phyloP scores from a whole-genome alignment of 2,888 invertebrate species.

The Sesia apiformis region DNA sequence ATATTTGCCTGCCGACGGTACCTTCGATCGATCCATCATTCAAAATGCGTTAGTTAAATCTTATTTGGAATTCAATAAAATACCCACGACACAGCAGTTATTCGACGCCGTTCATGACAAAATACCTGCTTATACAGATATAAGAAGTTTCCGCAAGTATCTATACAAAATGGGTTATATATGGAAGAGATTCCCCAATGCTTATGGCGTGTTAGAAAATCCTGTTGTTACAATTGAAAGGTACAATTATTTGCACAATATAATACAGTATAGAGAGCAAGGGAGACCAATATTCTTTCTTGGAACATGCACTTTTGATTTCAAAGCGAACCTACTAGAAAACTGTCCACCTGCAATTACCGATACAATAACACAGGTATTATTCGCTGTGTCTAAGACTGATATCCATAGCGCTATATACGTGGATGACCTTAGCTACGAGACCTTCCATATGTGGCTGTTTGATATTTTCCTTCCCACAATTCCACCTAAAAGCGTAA shows the following conservation, averaged over 20 bases:
- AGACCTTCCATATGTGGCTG: slow-evolving; percentile 17
- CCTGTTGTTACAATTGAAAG: slow-evolving; percentile 28
- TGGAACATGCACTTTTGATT: slow-evolving; percentile 12
- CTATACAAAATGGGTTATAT: slow-evolving; percentile 26
- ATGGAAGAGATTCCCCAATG: slow-evolving; percentile 17
- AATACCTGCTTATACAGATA: slow-evolving; percentile 22
- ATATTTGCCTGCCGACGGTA: not conserved
- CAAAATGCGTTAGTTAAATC: slow-evolving; percentile 15
- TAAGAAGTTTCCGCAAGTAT: slow-evolving; percentile 22
- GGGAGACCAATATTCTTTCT: slow-evolving; percentile 18
- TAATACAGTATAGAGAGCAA: slow-evolving; percentile 11
- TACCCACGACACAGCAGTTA: slow-evolving; percentile 23
- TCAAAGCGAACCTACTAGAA: slow-evolving; percentile 2
- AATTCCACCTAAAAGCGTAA: slow-evolving; percentile 14
- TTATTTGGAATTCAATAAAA: slow-evolving; percentile 10
- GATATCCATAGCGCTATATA: slow-evolving; percentile 3
- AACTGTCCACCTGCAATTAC: slow-evolving; percentile 7
- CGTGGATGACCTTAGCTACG: slow-evolving; percentile 10
- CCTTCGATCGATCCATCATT: slow-evolving; percentile 13
- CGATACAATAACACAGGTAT: not conserved
- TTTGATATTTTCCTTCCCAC: slow-evolving; percentile 9
- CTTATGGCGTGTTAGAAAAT: slow-evolving; percentile 26
- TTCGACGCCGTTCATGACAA: slow-evolving; percentile 12
- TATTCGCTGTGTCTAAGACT: not conserved
- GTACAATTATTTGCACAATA: slow-evolving; percentile 23